These are phyloP conservation scores for Tenthredo scrophulariae DNA, from an alignment of 2,888 invertebrate species.

Conservation along the genomic window DNA sequence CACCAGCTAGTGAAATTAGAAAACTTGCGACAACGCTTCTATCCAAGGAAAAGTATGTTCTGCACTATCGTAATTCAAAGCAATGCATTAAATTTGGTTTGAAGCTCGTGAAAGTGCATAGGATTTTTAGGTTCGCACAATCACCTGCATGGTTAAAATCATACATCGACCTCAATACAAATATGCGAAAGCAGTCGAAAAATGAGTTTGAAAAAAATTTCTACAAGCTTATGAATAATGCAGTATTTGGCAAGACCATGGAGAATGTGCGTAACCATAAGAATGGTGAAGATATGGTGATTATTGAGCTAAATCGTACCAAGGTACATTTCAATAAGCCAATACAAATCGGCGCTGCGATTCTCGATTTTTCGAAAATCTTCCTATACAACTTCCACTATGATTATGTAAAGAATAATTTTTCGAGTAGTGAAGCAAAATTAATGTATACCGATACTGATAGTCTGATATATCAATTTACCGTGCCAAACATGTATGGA, in stretches of 20 bases:
- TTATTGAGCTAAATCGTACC: slow-evolving; percentile 57
- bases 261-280: slow-evolving; percentile 58
- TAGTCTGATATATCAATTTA: not conserved
- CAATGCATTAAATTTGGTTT: slow-evolving; percentile 67
- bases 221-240: slow-evolving; percentile 59
- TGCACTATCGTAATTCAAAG: slow-evolving; percentile 66
- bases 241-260: slow-evolving; percentile 58
- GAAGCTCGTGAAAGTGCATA: slow-evolving; percentile 65
- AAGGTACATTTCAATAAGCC: slow-evolving; percentile 56
- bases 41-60: slow-evolving; percentile 65
- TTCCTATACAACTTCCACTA: slow-evolving; percentile 56
- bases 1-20: no score
- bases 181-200: slow-evolving; percentile 57
- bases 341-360: slow-evolving; percentile 54
- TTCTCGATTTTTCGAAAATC: slow-evolving; percentile 45
- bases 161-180: slow-evolving; percentile 62
- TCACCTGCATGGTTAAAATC: slow-evolving; percentile 66
- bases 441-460: no score
- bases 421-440: not conserved
- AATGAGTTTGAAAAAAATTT: no score
- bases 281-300: slow-evolving; percentile 58
- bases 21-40: no score
- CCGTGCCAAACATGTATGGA: no score
- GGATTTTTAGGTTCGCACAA: slow-evolving; percentile 66
- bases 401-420: slow-evolving; percentile 14